These are phyloP conservation scores for Peromyscus melanophrys DNA, from an alignment of 2,797 vertebrate species.

Conservation along the genomic window DNA sequence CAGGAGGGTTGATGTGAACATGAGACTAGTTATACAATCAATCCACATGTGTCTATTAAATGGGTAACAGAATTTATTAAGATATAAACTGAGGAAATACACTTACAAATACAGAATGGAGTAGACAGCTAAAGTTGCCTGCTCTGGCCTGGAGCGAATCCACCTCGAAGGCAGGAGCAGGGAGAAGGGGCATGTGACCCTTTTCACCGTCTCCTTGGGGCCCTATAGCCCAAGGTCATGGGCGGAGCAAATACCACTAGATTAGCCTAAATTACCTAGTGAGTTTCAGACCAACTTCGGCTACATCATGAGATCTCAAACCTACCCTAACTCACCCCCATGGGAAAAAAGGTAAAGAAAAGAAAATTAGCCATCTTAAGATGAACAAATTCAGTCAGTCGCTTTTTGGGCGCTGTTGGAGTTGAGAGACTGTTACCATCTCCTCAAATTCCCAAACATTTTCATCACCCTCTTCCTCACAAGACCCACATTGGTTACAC, in stretches of 20 bases:
- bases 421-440: rapidly evolving
- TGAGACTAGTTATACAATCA: background rate
- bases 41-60: no score
- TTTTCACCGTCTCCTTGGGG: no score
- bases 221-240: no score
- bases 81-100: no score
- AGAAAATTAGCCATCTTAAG: background rate
- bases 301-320: background rate
- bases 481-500: background rate
- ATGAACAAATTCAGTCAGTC: background rate
- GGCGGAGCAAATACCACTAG: no score
- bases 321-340: background rate
- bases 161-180: no score
- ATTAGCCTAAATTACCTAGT: background rate
- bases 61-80: no score
- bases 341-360: background rate
- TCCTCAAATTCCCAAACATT: background rate
- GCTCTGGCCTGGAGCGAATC: no score
- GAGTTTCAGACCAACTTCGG: background rate
- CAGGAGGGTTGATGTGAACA: background rate
- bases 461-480: background rate
- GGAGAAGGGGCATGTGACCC: no score
- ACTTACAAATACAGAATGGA: no score
- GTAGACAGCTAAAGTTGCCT: no score
- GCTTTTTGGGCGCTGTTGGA: background rate